These are phyloP conservation scores for Slavum lentiscoides DNA, from an alignment of 2,888 invertebrate genomes.

Conservation along the genomic window DNA sequence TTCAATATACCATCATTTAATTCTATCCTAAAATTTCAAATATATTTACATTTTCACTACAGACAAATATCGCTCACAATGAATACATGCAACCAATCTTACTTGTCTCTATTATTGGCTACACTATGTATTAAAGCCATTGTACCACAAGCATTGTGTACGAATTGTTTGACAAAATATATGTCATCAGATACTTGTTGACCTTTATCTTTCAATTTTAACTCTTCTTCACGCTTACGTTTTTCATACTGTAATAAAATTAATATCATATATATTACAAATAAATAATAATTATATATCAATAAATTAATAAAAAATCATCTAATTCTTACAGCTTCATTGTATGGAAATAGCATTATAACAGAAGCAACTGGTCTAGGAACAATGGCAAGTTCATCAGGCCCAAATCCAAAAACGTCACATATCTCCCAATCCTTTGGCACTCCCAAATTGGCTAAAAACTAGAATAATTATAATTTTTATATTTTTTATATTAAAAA, in stretches of 20 bases:
- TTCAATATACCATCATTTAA: conserved; percentile 76
- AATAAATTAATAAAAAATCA: conserved; percentile 2
- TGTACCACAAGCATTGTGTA: conserved; percentile 96
- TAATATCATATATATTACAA: neutral
- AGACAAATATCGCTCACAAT: conserved; percentile 31
- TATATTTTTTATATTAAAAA: conserved; percentile 58
- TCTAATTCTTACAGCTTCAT: conserved; percentile 66
- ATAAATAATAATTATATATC: conserved; percentile 11
- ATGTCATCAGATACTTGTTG: conserved; percentile 70
- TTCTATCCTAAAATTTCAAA: conserved; percentile 64
- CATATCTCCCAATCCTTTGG: conserved; percentile 77
- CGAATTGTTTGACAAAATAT: conserved; percentile 87
- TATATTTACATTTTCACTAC: neutral
- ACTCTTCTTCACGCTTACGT: conserved; percentile 71
- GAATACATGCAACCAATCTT: conserved; percentile 57
- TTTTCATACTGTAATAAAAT: conserved; percentile 67
- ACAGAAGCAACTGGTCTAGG: conserved; percentile 85
- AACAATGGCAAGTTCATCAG: conserved; percentile 82
- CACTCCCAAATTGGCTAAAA: conserved; percentile 80
- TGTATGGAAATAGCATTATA: conserved; percentile 84
- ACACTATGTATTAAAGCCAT: conserved; percentile 94
- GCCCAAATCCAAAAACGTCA: conserved; percentile 90
- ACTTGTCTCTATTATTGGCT: conserved; percentile 80
- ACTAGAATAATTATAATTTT: conserved; percentile 61
- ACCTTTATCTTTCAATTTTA: conserved; percentile 67